Base-by-base conservation (phyloP, 2,113 vertebrate genomes). In the Mixornis gularis region DNA sequence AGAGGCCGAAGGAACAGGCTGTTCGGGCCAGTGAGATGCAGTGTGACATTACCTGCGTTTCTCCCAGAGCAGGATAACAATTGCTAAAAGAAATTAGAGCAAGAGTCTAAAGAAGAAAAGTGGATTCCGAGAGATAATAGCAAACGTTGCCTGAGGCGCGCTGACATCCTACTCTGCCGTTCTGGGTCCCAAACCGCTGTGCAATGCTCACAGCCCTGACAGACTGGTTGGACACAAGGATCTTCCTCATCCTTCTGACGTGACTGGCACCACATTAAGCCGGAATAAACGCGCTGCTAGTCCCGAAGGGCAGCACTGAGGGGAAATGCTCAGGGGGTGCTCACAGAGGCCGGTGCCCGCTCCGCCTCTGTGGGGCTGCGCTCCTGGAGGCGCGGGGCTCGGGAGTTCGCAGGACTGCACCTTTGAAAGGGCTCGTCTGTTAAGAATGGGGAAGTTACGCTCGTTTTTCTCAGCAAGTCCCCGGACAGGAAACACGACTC, bases 341-440 rank as follows among this genome's bases (percentile, higher is more conserved):
- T 3, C 56, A 3, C 29, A 8, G 65, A 12, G 34, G 46, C 64
- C 29, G 34, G 21, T 5, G 64, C 64, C 71, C 46, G 53, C 52
- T 49, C 59, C 24, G 44, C 56, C 24, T 51, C 70, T n/a, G 40
- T 1, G 8, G 7, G 3, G 41, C 71, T 4, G 52, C 2, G 8
- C 60, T 65, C 16, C 25, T 0, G 32, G 55, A 10, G 16, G 34
- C 56, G 11, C 60, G 8, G 46, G 15, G 30, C 77, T 29, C 72
- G 12, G 16, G 2, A 62, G 41, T 52, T 15, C 7, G 16, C 48
- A 4, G 32, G 22, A 29, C 34, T 1, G 17, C 4, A 14, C 55
- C 36, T 7, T 2, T 4, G 19, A 7, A 34, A 40, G 29, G 7
- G n/a, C 32, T 27, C 16, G 1, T 5, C n/a, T 32, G 4, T 0